Percentiles rank a stretch among this genome's conserved stretches.
phyloP scores from a whole-genome alignment of 2,113 vertebrate species.

The Vanacampus margaritifer region DNA sequence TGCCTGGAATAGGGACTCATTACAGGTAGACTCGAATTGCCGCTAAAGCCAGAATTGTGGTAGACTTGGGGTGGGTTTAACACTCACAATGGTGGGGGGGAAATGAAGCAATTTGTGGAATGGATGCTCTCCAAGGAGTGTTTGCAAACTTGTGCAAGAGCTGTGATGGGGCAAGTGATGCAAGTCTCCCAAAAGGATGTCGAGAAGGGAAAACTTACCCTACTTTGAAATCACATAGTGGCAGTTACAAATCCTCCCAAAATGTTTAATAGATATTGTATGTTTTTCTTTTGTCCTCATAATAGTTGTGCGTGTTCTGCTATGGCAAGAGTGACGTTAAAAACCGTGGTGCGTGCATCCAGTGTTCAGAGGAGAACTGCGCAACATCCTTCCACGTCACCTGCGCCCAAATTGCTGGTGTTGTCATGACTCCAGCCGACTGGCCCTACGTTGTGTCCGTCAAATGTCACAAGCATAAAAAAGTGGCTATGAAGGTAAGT shows the following conservation, averaged over 20 bases:
- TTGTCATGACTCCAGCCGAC: slow-evolving; percentile 89
- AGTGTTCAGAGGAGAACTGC: slow-evolving; percentile 88
- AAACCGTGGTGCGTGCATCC: slow-evolving; percentile 86
- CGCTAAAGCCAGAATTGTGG: slow-evolving; percentile 6
- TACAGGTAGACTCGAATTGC: not conserved
- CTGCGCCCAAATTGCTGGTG: slow-evolving; percentile 86
- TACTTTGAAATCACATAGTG: not conserved
- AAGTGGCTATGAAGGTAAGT: slow-evolving; percentile 66
- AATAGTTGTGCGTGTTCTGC: slow-evolving; percentile 92
- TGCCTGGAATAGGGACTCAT: slow-evolving; percentile 10
- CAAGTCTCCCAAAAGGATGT: slow-evolving; percentile 12
- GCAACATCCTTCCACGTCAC: slow-evolving; percentile 97
- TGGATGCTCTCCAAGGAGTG: slow-evolving; percentile 4
- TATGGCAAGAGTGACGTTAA: slow-evolving; percentile 73
- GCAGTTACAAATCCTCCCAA: not conserved
- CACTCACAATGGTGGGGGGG: slow-evolving; percentile 12
- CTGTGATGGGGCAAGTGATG: slow-evolving; percentile 15
- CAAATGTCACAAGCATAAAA: slow-evolving; percentile 89
- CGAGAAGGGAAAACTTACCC: not conserved
- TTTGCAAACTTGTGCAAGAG: slow-evolving; percentile 6
- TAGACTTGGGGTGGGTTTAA: slow-evolving; percentile 27
- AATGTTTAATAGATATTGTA: not conserved
- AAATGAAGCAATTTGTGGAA: slow-evolving; percentile 19
- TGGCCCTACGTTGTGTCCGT: slow-evolving; percentile 95
- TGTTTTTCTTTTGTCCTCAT: slow-evolving; percentile 12